These are phyloP conservation scores for Sinelater perroti DNA, from an alignment of 2,888 invertebrate species.

Conservation along the genomic window DNA sequence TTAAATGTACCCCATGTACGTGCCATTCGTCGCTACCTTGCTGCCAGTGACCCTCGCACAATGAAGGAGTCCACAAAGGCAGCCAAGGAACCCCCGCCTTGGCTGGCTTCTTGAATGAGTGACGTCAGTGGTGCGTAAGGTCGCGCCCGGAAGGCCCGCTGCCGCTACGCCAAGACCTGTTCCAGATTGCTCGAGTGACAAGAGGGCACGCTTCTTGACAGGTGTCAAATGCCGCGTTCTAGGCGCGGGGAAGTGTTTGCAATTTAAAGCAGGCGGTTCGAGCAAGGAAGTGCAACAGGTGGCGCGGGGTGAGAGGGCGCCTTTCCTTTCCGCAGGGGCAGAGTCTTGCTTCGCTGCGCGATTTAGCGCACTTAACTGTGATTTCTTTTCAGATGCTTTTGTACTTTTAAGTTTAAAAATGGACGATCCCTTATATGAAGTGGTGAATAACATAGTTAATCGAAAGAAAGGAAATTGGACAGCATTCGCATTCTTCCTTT, in stretches of 20 bases:
- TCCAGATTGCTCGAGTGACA: slow-evolving; percentile 25
- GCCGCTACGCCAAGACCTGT: slow-evolving; percentile 30
- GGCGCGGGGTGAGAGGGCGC: no score
- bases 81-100: background rate
- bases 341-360: no score
- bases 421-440: background rate
- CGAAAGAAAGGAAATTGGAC: no score
- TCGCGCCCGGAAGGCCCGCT: slow-evolving; percentile 16
- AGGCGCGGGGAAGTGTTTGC: background rate
- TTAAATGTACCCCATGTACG: no score
- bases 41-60: no score
- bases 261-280: background rate
- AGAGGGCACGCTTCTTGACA: slow-evolving; percentile 27
- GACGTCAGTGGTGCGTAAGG: slow-evolving; percentile 35
- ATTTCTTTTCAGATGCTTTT: background rate
- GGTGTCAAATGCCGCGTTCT: slow-evolving; percentile 4
- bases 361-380: no score
- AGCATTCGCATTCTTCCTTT: no score
- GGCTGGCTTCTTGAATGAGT: slow-evolving; percentile 34
- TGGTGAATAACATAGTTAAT: no score
- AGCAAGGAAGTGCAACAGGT: slow-evolving; percentile 13
- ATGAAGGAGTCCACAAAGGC: background rate
- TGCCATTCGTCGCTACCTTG: no score
- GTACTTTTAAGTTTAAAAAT: background rate
- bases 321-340: no score